Conservation (phyloP, 1,140 invertebrate species). For the Apis laboriosa region DNA sequence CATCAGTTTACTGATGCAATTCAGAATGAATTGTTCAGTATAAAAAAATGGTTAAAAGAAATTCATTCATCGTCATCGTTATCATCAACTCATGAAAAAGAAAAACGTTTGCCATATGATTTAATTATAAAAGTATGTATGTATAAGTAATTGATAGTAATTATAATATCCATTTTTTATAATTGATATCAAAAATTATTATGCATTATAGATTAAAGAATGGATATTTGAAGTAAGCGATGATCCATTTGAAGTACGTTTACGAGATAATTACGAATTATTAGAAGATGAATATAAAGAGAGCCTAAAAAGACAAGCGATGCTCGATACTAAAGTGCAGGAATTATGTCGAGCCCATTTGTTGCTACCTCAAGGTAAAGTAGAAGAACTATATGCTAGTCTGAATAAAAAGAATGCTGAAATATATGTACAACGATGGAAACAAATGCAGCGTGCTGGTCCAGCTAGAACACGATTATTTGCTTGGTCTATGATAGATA, state of each 20-base stretch:
- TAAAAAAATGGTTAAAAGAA: constrained; percentile 96
- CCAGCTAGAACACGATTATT: constrained; percentile 90
- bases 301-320: constrained; percentile 93
- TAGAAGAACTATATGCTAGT: constrained; percentile 94
- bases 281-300: constrained; percentile 98
- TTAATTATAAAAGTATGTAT: constrained; percentile 89
- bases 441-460: constrained; percentile 87
- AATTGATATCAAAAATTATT: neutral
- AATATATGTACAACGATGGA: constrained; percentile 96
- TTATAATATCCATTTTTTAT: neutral
- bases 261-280: constrained; percentile 97
- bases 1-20: constrained; percentile 97
- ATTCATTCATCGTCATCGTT: constrained; percentile 75
- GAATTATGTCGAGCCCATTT: constrained; percentile 90
- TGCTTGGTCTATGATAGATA: constrained; percentile 89
- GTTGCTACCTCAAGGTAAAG: constrained; percentile 91
- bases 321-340: constrained; percentile 93
- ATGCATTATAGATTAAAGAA: constrained; percentile 85
- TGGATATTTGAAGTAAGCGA: constrained; percentile 96
- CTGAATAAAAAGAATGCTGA: constrained; percentile 94
- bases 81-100: constrained; percentile 39
- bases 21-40: constrained; percentile 93
- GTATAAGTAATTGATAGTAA: neutral
- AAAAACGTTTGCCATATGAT: constrained; percentile 90
- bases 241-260: constrained; percentile 98